These are phyloP conservation scores for Brachyhypopomus gauderio DNA, from an alignment of 2,113 vertebrate genomes.

Conservation along the genomic window DNA sequence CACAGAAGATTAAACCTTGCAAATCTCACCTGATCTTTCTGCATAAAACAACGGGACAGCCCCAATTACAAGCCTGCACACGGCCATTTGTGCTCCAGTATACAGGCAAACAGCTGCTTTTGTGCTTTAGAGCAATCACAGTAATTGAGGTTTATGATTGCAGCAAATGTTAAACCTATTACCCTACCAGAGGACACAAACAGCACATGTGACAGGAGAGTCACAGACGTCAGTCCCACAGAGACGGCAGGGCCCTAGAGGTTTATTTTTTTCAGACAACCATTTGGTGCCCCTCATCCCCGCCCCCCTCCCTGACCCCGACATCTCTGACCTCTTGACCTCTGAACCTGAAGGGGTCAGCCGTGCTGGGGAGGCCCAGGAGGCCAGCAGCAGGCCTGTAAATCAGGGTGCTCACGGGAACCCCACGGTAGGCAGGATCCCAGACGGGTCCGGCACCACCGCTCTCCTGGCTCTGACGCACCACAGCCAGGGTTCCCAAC, in stretches of 20 bases:
- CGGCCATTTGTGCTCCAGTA: slow-evolving; percentile 23
- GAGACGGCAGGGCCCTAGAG: slow-evolving; percentile 60
- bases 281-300: slow-evolving; percentile 67
- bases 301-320: not conserved
- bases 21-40: not conserved
- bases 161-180: slow-evolving; percentile 52
- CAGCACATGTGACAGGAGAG: slow-evolving; percentile 51
- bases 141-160: slow-evolving; percentile 34
- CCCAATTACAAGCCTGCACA: not conserved
- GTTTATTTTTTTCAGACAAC: slow-evolving; percentile 71
- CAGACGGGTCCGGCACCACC: slow-evolving; percentile 74
- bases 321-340: slow-evolving; percentile 64
- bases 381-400: slow-evolving; percentile 65
- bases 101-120: slow-evolving; percentile 27
- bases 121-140: not conserved
- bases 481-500: slow-evolving; percentile 69
- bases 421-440: slow-evolving; percentile 59
- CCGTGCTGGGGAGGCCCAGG: slow-evolving; percentile 60
- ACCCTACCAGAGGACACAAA: slow-evolving; percentile 33
- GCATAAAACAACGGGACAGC: slow-evolving; percentile 17
- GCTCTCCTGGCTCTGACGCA: slow-evolving; percentile 71
- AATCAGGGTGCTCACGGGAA: slow-evolving; percentile 76
- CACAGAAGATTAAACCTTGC: not conserved
- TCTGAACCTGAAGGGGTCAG: slow-evolving; percentile 70
- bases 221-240: slow-evolving; percentile 60